These are phyloP conservation scores for Brachylomia viminalis DNA, from an alignment of 2,888 invertebrate genomes.

Conservation along the genomic window DNA sequence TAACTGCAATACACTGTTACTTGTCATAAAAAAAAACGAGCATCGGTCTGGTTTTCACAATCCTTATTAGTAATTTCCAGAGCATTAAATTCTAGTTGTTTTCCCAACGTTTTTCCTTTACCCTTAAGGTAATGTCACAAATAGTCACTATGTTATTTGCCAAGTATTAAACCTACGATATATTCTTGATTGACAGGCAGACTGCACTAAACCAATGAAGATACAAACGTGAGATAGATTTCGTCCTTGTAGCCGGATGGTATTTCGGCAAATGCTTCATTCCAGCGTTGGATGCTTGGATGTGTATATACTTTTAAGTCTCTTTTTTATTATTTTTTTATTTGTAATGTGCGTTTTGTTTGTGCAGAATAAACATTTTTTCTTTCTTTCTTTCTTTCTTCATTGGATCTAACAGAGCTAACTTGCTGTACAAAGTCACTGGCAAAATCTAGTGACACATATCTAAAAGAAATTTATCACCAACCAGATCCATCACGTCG, in stretches of 20 bases:
- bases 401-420: not conserved
- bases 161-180: no score
- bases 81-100: not conserved
- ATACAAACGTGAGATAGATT: not conserved
- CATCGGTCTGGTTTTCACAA: not conserved
- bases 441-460: not conserved
- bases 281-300: no score
- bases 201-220: not conserved
- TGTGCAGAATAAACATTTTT: no score
- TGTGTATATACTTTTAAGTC: no score
- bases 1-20: not conserved
- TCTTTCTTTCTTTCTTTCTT: no score
- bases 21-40: not conserved
- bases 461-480: constrained; percentile 19
- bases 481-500: constrained; percentile 15
- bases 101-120: accelerated
- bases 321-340: no score
- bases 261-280: not conserved
- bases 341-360: no score
- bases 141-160: not conserved
- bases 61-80: not conserved
- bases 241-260: constrained; percentile 26
- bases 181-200: not conserved
- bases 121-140: no score
- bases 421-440: not conserved